Base-by-base conservation (phyloP, 2,888 invertebrate genomes). In the Xanthia icteritia region DNA sequence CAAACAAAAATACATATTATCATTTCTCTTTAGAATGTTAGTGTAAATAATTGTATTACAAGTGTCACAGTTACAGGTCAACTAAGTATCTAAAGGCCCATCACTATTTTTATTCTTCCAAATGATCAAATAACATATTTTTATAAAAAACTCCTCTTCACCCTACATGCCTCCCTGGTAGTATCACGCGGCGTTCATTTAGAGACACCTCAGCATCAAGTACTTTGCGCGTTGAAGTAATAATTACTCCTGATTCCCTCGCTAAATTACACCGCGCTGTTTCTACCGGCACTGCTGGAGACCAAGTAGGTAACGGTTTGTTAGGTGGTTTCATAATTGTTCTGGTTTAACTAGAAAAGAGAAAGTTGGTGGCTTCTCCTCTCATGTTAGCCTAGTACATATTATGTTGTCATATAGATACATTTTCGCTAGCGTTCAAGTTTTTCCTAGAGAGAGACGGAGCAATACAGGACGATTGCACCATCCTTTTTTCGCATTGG, bases 221-320 rank as follows among this genome's bases (percentile, higher is more conserved):
- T 82, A 82, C 78, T 88, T 80, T 77, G 87, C 83, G 71, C 80
- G 79, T 80, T 86, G 81, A 87, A 89, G 88, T 87, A 89, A 90
- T 91, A 90, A 91, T 91, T 90, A 89, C 87, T 90, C 80, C 84
- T 89, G 88, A 90, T 90, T 83, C 72, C 36, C 61, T 61, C 42
- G 71, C 48, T 75, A 54, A 77, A 72, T 85, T 74, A 70, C 72
- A 60, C 58, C 27, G 39, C 51, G 31, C 39, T 36, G 58, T 68
- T 81, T 42, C 73, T 39, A 23, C 31, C 9, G 3, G 36, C 15
- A 31, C 54, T 71, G 67, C 39, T 66, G 36, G 36, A 58, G 42
- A 85, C 68, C 42, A 80, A n/a, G 64, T 64, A 27, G 51, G 5
- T 48, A 31, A 60, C 2, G 11, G 17, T 42, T 71, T 48, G 67